A percentile compares a stretch with the other conserved stretches of the same genome.
Conservation (phyloP, 2,888 invertebrate species). For the Asteroscopus sphinx region DNA sequence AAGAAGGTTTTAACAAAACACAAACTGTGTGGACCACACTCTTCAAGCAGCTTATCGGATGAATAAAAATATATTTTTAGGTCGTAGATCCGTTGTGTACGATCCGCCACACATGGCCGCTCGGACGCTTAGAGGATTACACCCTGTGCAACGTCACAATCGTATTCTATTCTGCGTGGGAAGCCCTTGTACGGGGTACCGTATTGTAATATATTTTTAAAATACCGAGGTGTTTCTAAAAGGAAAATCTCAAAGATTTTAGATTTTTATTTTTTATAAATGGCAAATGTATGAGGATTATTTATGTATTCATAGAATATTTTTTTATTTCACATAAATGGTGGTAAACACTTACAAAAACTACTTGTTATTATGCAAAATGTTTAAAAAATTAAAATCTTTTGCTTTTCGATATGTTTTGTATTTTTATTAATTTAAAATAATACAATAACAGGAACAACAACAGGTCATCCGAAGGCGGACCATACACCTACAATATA, state of each 20-base stretch:
- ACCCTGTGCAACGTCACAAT: slow-evolving; percentile 41
- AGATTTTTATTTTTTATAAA: slow-evolving; percentile 2
- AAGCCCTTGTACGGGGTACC: slow-evolving; percentile 25
- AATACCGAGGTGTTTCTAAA: background rate
- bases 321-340: no score
- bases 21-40: slow-evolving; percentile 40
- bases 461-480: no score
- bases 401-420: no score
- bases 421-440: no score
- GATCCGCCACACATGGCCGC: slow-evolving; percentile 40
- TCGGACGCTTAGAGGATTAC: slow-evolving; percentile 58
- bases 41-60: slow-evolving; percentile 56
- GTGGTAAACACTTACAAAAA: no score
- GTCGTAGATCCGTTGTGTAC: slow-evolving; percentile 52
- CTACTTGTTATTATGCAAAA: no score
- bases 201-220: slow-evolving; percentile 23
- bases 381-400: no score
- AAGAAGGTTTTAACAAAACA: slow-evolving; percentile 46
- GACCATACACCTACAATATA: no score
- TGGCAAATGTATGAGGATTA: no score
- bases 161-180: slow-evolving; percentile 36
- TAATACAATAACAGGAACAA: no score
- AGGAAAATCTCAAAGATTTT: background rate
- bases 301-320: no score
- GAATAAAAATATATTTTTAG: slow-evolving; percentile 58